Base-by-base conservation (phyloP, 2,113 vertebrate species). In the Probosciger aterrimus region DNA sequence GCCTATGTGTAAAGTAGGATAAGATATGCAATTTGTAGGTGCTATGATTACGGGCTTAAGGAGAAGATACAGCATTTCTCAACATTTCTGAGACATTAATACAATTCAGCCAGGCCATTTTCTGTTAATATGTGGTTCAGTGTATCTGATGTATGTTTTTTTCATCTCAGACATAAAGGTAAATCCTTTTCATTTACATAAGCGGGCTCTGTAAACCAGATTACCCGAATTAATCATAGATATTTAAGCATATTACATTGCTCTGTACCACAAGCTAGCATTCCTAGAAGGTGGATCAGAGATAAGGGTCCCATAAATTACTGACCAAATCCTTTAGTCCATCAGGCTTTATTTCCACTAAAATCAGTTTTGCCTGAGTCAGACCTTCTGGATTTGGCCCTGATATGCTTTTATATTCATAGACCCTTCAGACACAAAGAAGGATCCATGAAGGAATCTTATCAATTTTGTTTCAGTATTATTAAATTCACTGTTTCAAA, bases 81-180 rank as follows among this genome's bases (percentile, higher is more conserved):
- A 79, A 94, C 91, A 82, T 81, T 96, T 96, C 90, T 75, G 62
- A 97, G 92, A 94, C 82, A 64, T 93, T 95, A 95, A 95, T 97
- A 86, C 92, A 96, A 96, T 95, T 92, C 96, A 94, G 62, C 64
- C 60, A n/a, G 92, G 81, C 93, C 86, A 86, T 95, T 96, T 96
- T 95, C 96, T 96, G 88, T 90, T 90, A 95, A 85, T 88, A 88
- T 93, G 92, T 91, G 86, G 92, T 83, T 96, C 7, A 2, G 86
- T 81, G 71, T 97, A 97, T 96, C 96, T 94, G 97, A 96, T 96
- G 84, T 95, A 92, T 95, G 90, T 82, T 96, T 97, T 96, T 96
- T 97, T 96, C 96, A 97, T 96, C 93, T 96, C 88, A 81, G 93
- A 95, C 90, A 95, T 96, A 95, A 97, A 97, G 96, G 95, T 96